phyloP scores from a whole-genome alignment of 2,888 invertebrate species.

The Aphodius granarius region DNA sequence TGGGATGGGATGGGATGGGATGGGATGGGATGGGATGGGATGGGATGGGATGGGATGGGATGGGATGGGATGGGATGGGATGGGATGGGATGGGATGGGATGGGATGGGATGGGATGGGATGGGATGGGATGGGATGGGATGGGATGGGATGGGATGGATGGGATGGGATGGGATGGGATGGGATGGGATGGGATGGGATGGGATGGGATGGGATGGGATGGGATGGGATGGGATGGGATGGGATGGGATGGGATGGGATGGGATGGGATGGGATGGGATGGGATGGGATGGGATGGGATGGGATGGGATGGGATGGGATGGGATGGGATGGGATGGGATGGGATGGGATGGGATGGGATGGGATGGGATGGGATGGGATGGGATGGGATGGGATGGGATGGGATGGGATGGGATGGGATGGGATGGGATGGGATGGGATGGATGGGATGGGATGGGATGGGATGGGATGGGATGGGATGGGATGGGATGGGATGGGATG shows the following conservation, averaged over 20 bases:
- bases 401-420: background rate
- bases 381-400: background rate
- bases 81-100: background rate
- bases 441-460: conserved; percentile 4
- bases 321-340: conserved; percentile 1
- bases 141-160: background rate
- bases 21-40: background rate
- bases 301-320: conserved; percentile 1
- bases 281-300: background rate
- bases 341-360: background rate
- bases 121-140: background rate
- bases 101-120: background rate
- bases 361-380: background rate
- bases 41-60: conserved; percentile 1
- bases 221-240: background rate
- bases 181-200: conserved; percentile 1
- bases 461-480: conserved; percentile 10
- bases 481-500: conserved; percentile 11
- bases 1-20: background rate
- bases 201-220: conserved; percentile 1
- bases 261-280: background rate
- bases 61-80: background rate
- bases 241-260: conserved; percentile 1
- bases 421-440: background rate
- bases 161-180: conserved; percentile 1